These are phyloP conservation scores for Chiroxiphia lanceolata DNA, from an alignment of 2,797 vertebrate genomes.

Conservation along the genomic window DNA sequence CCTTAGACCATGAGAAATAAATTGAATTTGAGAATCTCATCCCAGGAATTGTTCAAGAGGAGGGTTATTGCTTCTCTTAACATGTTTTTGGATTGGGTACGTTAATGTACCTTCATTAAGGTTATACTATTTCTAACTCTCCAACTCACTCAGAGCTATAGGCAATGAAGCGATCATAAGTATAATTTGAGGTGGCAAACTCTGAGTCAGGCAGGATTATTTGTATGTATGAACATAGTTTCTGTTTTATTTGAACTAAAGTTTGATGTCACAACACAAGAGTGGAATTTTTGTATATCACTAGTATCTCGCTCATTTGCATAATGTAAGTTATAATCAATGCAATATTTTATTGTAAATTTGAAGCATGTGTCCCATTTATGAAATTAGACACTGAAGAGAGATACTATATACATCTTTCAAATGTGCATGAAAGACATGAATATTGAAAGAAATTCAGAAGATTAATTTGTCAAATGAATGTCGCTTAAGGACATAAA, in stretches of 20 bases:
- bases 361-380: background rate
- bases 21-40: constrained; percentile 22
- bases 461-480: background rate
- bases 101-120: background rate
- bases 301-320: background rate
- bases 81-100: constrained; percentile 4
- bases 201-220: background rate
- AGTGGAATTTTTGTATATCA: background rate
- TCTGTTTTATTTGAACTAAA: constrained; percentile 20
- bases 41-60: background rate
- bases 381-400: background rate
- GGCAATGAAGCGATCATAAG: background rate
- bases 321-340: constrained; percentile 45
- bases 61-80: constrained; percentile 30
- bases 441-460: background rate
- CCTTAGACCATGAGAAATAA: background rate
- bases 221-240: background rate
- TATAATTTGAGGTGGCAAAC: background rate
- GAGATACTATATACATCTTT: background rate
- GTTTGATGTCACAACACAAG: constrained; percentile 1
- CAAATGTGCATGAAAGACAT: background rate
- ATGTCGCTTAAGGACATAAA: background rate
- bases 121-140: background rate
- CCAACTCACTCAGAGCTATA: background rate
- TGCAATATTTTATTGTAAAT: constrained; percentile 18